phyloP scores from a whole-genome alignment of 2,113 vertebrate genomes.

The Hemichromis elongatus region DNA sequence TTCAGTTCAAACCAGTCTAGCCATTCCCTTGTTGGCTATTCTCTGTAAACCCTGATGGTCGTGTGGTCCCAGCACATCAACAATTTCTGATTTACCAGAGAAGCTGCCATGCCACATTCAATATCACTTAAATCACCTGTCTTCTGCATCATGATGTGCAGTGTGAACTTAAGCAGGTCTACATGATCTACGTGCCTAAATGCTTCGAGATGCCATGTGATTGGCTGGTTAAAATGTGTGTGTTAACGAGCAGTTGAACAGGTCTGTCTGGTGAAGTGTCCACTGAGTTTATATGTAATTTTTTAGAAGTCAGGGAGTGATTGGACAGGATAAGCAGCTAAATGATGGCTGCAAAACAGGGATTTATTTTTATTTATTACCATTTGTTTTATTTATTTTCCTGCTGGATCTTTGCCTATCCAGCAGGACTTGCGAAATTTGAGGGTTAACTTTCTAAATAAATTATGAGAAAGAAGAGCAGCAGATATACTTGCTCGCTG shows the following conservation, averaged over 20 bases:
- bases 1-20: background rate
- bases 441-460: background rate
- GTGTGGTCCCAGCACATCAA: background rate
- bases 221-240: background rate
- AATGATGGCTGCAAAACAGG: background rate
- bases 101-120: background rate
- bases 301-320: background rate
- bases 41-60: background rate
- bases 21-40: background rate
- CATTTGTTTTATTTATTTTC: background rate
- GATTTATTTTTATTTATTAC: background rate
- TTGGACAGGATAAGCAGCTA: too few relatives aligned
- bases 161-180: too few relatives aligned
- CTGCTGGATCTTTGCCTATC: background rate
- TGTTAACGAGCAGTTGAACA: background rate
- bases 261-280: background rate
- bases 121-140: background rate
- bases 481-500: background rate
- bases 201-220: background rate
- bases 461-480: background rate
- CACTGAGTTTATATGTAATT: background rate
- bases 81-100: background rate
- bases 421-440: background rate
- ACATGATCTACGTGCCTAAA: too few relatives aligned
- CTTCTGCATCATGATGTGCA: background rate